These are phyloP conservation scores for Egretta garzetta DNA, from an alignment of 2,113 vertebrate genomes.

Conservation along the genomic window DNA sequence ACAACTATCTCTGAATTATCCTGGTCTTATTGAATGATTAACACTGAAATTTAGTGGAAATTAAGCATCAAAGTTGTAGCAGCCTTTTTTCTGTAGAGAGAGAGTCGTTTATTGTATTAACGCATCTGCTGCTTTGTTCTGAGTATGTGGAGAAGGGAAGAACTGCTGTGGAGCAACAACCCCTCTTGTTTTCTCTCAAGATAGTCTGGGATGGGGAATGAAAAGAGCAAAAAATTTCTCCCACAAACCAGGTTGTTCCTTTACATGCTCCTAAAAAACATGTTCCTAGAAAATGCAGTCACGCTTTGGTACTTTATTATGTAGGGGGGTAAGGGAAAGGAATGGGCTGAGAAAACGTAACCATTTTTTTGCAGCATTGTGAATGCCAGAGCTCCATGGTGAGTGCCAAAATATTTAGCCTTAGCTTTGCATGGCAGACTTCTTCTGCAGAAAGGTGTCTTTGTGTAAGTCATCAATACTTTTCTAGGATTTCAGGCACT, in stretches of 20 bases:
- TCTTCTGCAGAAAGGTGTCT: not conserved
- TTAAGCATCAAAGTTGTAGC: not conserved
- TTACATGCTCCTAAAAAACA: not conserved
- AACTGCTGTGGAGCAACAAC: not conserved
- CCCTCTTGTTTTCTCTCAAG: not conserved
- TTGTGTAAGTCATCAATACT: not conserved
- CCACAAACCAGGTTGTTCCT: not conserved
- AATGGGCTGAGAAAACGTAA: not conserved
- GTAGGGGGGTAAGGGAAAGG: not conserved
- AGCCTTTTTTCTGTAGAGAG: not conserved
- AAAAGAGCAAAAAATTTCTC: not conserved
- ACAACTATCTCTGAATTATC: not conserved
- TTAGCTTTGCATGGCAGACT: not conserved
- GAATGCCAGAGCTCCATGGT: not conserved
- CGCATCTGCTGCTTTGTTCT: not conserved
- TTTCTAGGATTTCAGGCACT: not conserved
- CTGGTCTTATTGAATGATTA: not conserved
- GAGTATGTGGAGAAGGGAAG: not conserved
- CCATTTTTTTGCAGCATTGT: not conserved
- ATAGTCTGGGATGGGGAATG: not conserved
- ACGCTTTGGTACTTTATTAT: not conserved
- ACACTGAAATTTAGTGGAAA: not conserved
- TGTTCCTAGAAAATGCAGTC: not conserved
- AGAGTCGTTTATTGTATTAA: not conserved
- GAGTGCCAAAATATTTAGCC: not conserved